phyloP scores from a whole-genome alignment of 2,888 invertebrate species.

The Branchellion lobata region DNA sequence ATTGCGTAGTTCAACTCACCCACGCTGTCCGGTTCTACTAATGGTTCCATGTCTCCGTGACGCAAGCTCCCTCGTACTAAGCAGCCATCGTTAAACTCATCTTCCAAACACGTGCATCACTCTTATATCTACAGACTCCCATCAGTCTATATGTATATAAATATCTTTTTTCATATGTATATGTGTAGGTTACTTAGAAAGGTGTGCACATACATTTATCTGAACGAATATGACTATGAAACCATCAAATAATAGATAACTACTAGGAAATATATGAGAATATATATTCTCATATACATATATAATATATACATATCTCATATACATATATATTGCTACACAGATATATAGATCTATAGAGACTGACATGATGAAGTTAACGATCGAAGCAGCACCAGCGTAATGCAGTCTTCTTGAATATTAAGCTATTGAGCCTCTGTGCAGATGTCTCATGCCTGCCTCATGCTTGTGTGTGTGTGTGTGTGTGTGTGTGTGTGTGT shows the following conservation, averaged over 20 bases:
- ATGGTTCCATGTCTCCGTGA: too few species aligned
- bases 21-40: too few species aligned
- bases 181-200: constrained; percentile 24
- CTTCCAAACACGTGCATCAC: too few species aligned
- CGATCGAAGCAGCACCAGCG: background rate
- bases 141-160: background rate
- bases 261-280: too few species aligned
- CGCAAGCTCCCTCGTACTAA: too few species aligned
- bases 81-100: too few species aligned
- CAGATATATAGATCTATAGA: too few species aligned
- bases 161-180: background rate
- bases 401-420: constrained; percentile 3
- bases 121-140: background rate
- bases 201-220: constrained; percentile 21
- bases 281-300: background rate
- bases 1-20: too few species aligned
- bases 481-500: too few species aligned
- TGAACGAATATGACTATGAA: constrained; percentile 5
- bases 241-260: background rate
- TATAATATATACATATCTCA: constrained; percentile 29
- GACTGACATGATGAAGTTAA: background rate
- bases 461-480: background rate
- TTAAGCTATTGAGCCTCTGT: background rate
- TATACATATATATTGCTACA: background rate
- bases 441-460: constrained; percentile 12